Evolutionary conservation across 2,797 vertebrate genomes (phyloP).

Genomic region (Philypnodon macrostomus): DNA sequence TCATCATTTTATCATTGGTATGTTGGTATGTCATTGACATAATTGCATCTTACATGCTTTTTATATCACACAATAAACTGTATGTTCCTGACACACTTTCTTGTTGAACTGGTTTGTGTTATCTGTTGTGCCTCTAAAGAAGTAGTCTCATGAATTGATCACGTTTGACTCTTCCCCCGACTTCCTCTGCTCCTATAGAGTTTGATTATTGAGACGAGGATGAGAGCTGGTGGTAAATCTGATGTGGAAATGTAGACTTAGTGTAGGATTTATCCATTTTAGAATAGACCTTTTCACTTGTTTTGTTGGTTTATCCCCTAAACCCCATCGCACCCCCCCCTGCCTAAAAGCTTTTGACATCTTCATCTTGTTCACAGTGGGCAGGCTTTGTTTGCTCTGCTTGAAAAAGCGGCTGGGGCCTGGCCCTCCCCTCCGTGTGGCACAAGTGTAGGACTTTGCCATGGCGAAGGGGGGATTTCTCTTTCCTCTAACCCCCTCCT

Average conservation of each 20-base stretch:
- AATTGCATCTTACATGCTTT: too few relatives aligned
- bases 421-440: conserved; percentile 90
- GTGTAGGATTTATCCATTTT: conserved; percentile 77
- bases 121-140: not conserved
- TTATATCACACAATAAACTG: too few relatives aligned
- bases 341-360: conserved; percentile 96
- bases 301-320: conserved; percentile 85
- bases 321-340: conserved; percentile 70
- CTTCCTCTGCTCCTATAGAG: conserved; percentile 48
- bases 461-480: conserved; percentile 82
- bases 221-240: conserved; percentile 68
- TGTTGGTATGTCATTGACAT: too few relatives aligned
- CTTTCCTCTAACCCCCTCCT: conserved; percentile 88
- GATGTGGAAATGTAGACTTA: conserved; percentile 85
- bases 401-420: conserved; percentile 94
- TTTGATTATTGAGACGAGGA: conserved; percentile 47
- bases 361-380: conserved; percentile 94
- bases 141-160: not conserved
- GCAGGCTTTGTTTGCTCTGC: conserved; percentile 99
- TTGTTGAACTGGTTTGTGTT: too few relatives aligned
- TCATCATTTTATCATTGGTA: too few relatives aligned
- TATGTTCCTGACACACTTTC: too few relatives aligned
- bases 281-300: conserved; percentile 81
- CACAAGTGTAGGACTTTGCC: conserved; percentile 95
- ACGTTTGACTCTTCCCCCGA: conserved; percentile 35